phyloP scores from a whole-genome alignment of 2,113 vertebrate genomes.

The Taxidea taxus region DNA sequence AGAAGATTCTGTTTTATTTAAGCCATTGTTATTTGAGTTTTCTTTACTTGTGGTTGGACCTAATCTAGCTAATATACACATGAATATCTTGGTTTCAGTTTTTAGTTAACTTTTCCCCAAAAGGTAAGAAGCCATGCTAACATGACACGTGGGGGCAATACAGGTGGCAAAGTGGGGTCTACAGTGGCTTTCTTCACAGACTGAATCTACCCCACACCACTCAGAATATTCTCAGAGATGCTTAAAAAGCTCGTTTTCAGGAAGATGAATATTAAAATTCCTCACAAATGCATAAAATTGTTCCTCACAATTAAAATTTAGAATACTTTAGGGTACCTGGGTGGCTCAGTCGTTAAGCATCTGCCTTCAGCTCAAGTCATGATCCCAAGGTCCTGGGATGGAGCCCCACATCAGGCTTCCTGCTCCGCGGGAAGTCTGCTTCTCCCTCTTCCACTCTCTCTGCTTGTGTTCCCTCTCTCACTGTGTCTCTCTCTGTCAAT shows the following conservation, averaged over 20 bases:
- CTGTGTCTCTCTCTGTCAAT: no score
- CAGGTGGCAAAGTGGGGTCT: background rate
- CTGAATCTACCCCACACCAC: background rate
- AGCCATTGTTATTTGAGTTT: background rate
- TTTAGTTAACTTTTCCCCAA: background rate
- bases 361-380: no score
- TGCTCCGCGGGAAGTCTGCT: no score
- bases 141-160: background rate
- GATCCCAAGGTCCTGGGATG: no score
- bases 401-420: no score
- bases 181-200: background rate
- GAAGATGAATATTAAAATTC: background rate
- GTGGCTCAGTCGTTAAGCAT: no score
- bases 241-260: background rate
- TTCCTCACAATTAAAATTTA: slow-evolving; percentile 1
- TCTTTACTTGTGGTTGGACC: background rate
- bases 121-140: background rate
- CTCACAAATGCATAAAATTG: background rate
- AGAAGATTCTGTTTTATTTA: background rate
- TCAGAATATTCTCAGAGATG: background rate
- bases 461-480: no score
- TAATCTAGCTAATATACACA: background rate
- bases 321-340: background rate
- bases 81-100: background rate
- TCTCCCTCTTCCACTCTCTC: no score